phyloP scores from a whole-genome alignment of 2,888 invertebrate species.

The Arenicola marina region DNA sequence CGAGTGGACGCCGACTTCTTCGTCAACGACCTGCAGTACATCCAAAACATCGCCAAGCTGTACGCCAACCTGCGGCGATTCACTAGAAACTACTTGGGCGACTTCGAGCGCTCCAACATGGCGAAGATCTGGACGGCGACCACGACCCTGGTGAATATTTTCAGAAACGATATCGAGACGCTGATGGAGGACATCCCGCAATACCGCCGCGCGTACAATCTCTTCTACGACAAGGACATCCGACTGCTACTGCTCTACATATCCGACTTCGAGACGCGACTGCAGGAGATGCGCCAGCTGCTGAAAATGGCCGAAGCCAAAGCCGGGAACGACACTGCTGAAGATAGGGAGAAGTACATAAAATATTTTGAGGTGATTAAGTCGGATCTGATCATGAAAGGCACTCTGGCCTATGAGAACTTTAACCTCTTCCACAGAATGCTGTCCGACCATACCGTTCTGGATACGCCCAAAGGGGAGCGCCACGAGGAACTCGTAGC shows the following conservation, averaged over 20 bases:
- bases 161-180: conserved; percentile 15
- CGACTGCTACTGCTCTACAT: conserved; percentile 20
- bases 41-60: conserved; percentile 12
- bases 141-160: conserved; percentile 19
- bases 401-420: conserved; percentile 9
- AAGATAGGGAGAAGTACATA: neutral
- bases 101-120: conserved; percentile 24
- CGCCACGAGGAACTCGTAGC: too few relatives aligned
- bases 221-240: conserved; percentile 16
- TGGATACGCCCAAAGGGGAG: too few relatives aligned
- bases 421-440: conserved; percentile 4
- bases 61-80: conserved; percentile 22
- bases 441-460: too few relatives aligned
- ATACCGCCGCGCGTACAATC: neutral
- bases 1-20: conserved; percentile 19
- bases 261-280: conserved; percentile 16
- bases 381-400: conserved; percentile 6
- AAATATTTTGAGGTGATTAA: neutral
- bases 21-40: conserved; percentile 18
- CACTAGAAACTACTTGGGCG: conserved; percentile 21
- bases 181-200: neutral
- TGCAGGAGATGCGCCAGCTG: conserved; percentile 23
- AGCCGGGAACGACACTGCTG: neutral
- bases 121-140: conserved; percentile 21
- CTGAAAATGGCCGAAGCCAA: conserved; percentile 10